Conservation (phyloP, 2,888 invertebrate genomes). For the Abrostola triplasia region DNA sequence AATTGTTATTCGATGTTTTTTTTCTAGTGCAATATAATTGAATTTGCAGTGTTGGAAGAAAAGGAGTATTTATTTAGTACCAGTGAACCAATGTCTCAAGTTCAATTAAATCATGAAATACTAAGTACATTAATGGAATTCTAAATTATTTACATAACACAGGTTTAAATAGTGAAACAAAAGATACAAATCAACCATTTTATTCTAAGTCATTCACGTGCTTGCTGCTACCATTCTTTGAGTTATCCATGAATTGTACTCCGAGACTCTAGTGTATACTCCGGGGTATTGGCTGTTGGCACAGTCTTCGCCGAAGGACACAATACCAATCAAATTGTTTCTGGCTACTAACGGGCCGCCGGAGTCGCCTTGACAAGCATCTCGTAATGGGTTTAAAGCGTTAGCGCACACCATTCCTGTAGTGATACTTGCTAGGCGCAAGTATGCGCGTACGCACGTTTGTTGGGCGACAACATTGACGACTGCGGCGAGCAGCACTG, state of each 20-base stretch:
- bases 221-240: conserved; percentile 25
- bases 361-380: conserved; percentile 88
- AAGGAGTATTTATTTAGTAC: too few species aligned
- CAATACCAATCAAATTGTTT: conserved; percentile 83
- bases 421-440: conserved; percentile 68
- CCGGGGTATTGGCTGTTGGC: conserved; percentile 86
- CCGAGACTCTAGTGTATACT: conserved; percentile 86
- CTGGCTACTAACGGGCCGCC: conserved; percentile 88
- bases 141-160: too few species aligned
- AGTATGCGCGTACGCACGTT: conserved; percentile 76
- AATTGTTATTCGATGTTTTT: too few species aligned
- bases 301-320: conserved; percentile 89
- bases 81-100: too few species aligned
- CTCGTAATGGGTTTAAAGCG: conserved; percentile 70
- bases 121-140: too few species aligned
- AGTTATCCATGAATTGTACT: conserved; percentile 75
- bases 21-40: too few species aligned
- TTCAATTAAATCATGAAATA: too few species aligned
- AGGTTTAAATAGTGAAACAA: too few species aligned
- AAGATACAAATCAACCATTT: too few species aligned
- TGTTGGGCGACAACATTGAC: conserved; percentile 78
- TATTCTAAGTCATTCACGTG: too few species aligned
- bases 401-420: conserved; percentile 83
- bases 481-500: conserved; percentile 72
- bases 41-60: too few species aligned